Evolutionary conservation across 2,888 invertebrate species (phyloP), one percentile per base, ranked within the genome.

Genomic region (Chloroclystis v-ata): DNA sequence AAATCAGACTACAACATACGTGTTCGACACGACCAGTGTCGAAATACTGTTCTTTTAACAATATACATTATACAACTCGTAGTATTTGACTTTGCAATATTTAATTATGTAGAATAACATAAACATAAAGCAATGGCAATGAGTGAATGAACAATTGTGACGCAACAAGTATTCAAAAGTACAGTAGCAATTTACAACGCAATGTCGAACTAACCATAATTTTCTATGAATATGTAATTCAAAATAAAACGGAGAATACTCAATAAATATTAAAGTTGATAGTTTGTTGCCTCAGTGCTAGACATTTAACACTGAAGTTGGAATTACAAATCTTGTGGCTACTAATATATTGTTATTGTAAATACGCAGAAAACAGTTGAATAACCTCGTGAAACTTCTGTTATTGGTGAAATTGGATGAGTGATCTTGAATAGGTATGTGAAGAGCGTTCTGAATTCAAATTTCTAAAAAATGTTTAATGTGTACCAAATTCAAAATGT

Each of bases 201-300:
- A 59, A 62, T 54, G 47, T 60, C 59, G 50, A 55, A 56, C 61
- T 60, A 62, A 67, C 61, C 60, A 65, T 60, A 66, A 62, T 66
- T 65, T 72, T 61, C 68, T 60, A 70, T 68, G 68, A 72, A 72
- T 70, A 68, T 61, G 60, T 67, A 70, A 72, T 69, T 64, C 57
- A 58, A 60, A 65, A 54, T 65, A 61, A 63, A 66, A 65, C 59
- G 50, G 51, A 55, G 57, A 65, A 70, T 62, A 57, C 57, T 50
- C 60, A 65, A 63, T 71, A 65, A 72, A 65, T 60, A 60, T 62
- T 46, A 49, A 47, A 60, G 49, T 68, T 62, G 61, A 70, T 56
- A 59, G 56, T 61, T 61, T 59, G 59, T 56, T 56, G 32, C 51
- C 44, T 7, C 41, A 53, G 33, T 40, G 39, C 28, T 47, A 30